Evolutionary conservation across 2,113 vertebrate genomes (phyloP), one percentile per base, ranked within the genome.

Genomic region (Smithornis capensis): DNA sequence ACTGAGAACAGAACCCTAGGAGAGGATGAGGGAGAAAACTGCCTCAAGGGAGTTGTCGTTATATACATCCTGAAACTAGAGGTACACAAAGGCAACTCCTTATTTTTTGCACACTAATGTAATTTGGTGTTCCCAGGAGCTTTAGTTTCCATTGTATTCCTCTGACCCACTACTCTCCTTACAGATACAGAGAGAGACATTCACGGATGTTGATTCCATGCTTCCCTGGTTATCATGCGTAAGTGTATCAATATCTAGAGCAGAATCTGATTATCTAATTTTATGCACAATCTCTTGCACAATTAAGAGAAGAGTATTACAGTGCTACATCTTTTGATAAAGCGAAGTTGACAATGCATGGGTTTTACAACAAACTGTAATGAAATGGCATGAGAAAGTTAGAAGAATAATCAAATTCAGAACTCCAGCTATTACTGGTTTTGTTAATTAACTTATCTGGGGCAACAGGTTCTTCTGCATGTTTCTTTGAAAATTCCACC

Each of bases 391-490:
- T 73, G 85, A 62, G 45, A 70, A 74, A 40, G 10, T 94, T 12
- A 81, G 80, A 89, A 82, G 65, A 87, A 73, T 50, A 92, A 84
- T 87, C 65, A 67, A 56, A 53, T 92, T 79, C 67, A 91, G 73
- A 85, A 87, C 53, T 91, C 71, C 60, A 92, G 70, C 57, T 69
- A 21, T 91, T 64, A 78, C 80, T 92, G 60, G 44, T 68, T 96
- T 91, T 84, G 81, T 92, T 84, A 95, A 94, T 95, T 92, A 89
- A 56, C 64, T 74, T 87, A 52, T 91, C 73, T 89, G 85, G 81
- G 76, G 40, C 87, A 97, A 91, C 92, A 96, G 83, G 93, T 95
- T 95, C 83, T 95, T 50, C 91, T 87, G 65, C 86, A 84, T 56
- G 76, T 70, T 89, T 77, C 87, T 92, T 91, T 89, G 87, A 87